A percentile compares a stretch with the other conserved stretches of the same genome.
Evolutionary conservation across 2,888 invertebrate species (phyloP).

Genomic region (Drosophila aldrichi): DNA sequence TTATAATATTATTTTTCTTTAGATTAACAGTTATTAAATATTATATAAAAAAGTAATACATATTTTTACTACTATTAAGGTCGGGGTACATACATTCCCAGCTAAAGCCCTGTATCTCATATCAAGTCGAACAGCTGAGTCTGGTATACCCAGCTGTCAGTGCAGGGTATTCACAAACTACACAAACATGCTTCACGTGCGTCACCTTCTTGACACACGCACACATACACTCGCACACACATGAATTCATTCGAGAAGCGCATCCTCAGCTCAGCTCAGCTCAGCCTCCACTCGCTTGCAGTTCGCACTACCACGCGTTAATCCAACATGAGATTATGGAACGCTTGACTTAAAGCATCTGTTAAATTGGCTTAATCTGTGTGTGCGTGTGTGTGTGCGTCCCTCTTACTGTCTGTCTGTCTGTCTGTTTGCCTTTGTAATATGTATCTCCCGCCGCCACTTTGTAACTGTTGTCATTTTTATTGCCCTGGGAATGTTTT

Average conservation of each 20-base stretch:
- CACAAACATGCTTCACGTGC: constrained; percentile 20
- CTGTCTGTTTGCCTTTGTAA: constrained; percentile 59
- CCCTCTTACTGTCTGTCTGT: constrained; percentile 15
- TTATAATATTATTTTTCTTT: not conserved
- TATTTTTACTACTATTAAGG: too few species aligned
- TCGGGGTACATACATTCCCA: too few species aligned
- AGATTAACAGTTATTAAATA: too few species aligned
- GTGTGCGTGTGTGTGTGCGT: constrained; percentile 26
- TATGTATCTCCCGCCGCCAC: constrained; percentile 76
- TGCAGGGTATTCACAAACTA: constrained; percentile 34
- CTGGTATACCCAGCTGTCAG: not conserved
- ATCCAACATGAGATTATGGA: constrained; percentile 74
- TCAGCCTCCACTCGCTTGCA: constrained; percentile 32
- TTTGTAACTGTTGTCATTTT: constrained; percentile 82
- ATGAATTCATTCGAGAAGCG: constrained; percentile 11
- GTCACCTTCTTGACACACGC: constrained; percentile 31
- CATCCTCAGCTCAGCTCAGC: constrained; percentile 9
- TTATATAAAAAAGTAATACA: not conserved
- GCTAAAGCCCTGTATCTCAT: not conserved
- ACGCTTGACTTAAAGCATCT: constrained; percentile 80
- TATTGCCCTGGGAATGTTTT: constrained; percentile 81
- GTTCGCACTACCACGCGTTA: constrained; percentile 63
- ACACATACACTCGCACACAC: constrained; percentile 16
- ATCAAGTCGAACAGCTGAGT: not conserved
- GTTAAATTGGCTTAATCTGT: constrained; percentile 81